Conservation (phyloP, 2,888 invertebrate genomes). For the Hydraecia micacea region DNA sequence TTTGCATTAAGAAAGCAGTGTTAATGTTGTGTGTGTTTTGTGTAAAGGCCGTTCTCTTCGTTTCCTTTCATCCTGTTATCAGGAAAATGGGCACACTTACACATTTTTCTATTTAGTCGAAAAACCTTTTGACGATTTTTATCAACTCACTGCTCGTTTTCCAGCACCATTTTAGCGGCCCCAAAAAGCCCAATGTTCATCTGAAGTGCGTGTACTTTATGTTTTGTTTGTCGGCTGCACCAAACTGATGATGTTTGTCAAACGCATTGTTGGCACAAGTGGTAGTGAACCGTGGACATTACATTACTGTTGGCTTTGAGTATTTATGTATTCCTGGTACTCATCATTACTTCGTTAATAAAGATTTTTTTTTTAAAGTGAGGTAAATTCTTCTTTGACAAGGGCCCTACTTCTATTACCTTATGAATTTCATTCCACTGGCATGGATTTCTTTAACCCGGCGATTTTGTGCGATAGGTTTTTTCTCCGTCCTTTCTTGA, state of each 20-base stretch:
- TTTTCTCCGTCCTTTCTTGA: neutral
- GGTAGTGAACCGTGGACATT: constrained; percentile 69
- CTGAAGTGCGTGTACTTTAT: constrained; percentile 78
- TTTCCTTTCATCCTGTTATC: neutral
- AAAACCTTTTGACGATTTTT: neutral
- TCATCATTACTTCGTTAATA: neutral
- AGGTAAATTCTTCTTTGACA: no score
- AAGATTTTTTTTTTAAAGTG: constrained; percentile 7
- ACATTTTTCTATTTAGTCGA: neutral
- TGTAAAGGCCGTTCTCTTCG: neutral
- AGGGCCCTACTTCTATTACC: neutral
- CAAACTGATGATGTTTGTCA: constrained; percentile 77
- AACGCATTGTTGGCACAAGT: constrained; percentile 64
- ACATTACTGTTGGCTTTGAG: constrained; percentile 52
- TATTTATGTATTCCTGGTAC: constrained; percentile 51
- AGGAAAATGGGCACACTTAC: neutral
- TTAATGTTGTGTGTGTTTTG: neutral
- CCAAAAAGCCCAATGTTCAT: constrained; percentile 67
- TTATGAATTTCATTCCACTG: neutral
- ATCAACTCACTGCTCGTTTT: neutral
- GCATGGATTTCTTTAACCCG: neutral
- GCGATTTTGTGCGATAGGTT: neutral
- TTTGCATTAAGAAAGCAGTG: neutral
- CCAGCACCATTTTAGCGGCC: constrained; percentile 70
- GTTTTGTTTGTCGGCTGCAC: constrained; percentile 79